Base-by-base conservation (phyloP, 2,888 invertebrate species). In the Acholoe squamosa region DNA sequence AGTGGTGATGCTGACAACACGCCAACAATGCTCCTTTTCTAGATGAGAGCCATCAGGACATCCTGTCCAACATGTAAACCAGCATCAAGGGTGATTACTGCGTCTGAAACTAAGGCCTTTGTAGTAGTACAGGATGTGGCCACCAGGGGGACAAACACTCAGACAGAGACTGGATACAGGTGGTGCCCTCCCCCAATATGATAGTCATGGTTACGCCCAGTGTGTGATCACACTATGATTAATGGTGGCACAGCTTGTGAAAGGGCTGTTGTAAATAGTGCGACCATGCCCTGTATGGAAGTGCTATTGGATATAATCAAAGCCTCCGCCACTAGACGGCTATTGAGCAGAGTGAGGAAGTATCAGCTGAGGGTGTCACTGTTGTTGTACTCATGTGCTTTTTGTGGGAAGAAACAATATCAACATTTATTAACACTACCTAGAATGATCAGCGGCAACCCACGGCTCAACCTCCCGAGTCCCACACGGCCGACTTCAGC, bases 311-410 rank as follows among this genome's bases (percentile, higher is more conserved):
- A 43, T 43, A 43, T 43, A 43, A 10, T 43, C 5, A 3, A 10
- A 43, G 43, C 43, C 43, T 10, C 43, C 10, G 43, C 43, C 43
- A 43, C 43, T 43, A 43, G 43, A 10, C 43, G 10, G 43, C 43
- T 43, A 10, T 43, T 3, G 43, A 43, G 43, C 43, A 43, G 43
- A n/a, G n/a, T n/a, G 43, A 43, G 43, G 43, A 43, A 43, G 43
- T 10, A 43, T 33, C 22, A n/a, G 43, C 34, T 80, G 7, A 80
- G 25, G 33, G 22, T 80, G 43, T 80, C 80, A 33, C 80, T 43
- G 80, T 80, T 43, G 80, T 80, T 43, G 43, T 80, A 43, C 33
- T 43, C 31, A 33, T 80, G 80, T 80, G 80, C 80, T 80, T 80
- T 80, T 80, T 12, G 80, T 80, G 80, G 80, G 80, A 43, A 10